Conservation (phyloP, 2,797 vertebrate genomes). For the Denticeps clupeoides region DNA sequence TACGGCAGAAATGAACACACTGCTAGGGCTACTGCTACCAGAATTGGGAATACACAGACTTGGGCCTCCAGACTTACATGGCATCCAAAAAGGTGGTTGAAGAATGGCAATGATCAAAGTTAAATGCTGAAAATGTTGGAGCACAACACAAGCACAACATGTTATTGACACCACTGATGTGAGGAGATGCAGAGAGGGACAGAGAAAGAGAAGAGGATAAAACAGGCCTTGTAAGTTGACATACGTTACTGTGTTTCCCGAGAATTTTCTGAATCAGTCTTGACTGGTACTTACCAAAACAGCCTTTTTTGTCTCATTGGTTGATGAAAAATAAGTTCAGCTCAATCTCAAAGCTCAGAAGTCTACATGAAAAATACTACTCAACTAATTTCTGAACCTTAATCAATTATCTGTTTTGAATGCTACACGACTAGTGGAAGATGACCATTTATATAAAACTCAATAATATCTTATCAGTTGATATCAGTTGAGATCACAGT, state of each 20-base stretch:
- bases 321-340: too few relatives aligned
- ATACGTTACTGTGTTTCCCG: background rate
- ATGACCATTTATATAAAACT: too few relatives aligned
- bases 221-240: background rate
- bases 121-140: constrained; percentile 52
- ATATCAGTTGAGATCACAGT: too few relatives aligned
- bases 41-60: constrained; percentile 37
- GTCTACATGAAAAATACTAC: too few relatives aligned
- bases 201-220: too few relatives aligned
- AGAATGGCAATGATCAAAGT: constrained; percentile 23
- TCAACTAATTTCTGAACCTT: too few relatives aligned
- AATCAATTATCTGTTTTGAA: too few relatives aligned
- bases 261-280: background rate
- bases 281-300: too few relatives aligned
- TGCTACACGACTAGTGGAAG: too few relatives aligned
- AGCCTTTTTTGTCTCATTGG: too few relatives aligned
- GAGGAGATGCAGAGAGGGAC: background rate
- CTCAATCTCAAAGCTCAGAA: too few relatives aligned
- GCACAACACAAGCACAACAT: constrained; percentile 36
- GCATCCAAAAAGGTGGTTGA: constrained; percentile 41
- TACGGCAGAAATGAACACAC: background rate
- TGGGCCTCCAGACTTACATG: constrained; percentile 50
- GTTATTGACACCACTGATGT: constrained; percentile 18
- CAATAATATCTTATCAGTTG: too few relatives aligned
- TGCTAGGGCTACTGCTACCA: constrained; percentile 29